These are phyloP conservation scores for Atethmia centrago DNA, from an alignment of 2,888 invertebrate species.

Conservation along the genomic window DNA sequence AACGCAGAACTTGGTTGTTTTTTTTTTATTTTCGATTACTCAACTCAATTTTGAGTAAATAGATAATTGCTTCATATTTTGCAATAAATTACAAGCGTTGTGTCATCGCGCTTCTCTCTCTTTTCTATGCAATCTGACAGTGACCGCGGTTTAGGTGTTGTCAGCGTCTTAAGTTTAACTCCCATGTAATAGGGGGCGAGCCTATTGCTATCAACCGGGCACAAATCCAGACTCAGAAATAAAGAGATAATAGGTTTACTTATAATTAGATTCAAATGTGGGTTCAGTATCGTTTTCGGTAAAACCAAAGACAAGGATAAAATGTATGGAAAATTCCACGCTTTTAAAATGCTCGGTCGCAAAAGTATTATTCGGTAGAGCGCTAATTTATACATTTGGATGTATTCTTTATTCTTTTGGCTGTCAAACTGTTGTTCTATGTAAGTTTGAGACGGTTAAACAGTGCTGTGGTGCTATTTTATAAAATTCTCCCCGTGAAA, in stretches of 20 bases:
- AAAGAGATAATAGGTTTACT: background rate
- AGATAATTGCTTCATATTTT: no score
- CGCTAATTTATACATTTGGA: constrained; percentile 29
- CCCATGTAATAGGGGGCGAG: no score
- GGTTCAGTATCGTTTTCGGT: constrained; percentile 8
- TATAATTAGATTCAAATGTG: background rate
- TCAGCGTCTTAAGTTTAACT: no score
- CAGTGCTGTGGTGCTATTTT: background rate
- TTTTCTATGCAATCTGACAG: no score
- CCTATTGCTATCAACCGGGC: background rate
- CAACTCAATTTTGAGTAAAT: no score
- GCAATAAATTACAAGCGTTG: no score
- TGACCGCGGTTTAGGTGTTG: no score
- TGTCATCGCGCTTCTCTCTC: no score
- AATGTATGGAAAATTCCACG: constrained; percentile 44
- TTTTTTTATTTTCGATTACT: no score
- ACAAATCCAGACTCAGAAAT: background rate
- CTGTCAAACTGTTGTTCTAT: constrained; percentile 11
- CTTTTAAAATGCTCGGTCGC: constrained; percentile 18
- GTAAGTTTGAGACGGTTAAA: background rate
- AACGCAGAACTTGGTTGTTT: no score
- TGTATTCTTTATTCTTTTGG: constrained; percentile 22
- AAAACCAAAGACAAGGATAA: constrained; percentile 37
- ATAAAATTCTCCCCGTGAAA: no score
- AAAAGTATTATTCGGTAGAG: constrained; percentile 18